Percentiles rank a stretch among this genome's conserved stretches.
phyloP scores from a whole-genome alignment of 2,888 invertebrate species.

The Himalopsyche kuldschensis region DNA sequence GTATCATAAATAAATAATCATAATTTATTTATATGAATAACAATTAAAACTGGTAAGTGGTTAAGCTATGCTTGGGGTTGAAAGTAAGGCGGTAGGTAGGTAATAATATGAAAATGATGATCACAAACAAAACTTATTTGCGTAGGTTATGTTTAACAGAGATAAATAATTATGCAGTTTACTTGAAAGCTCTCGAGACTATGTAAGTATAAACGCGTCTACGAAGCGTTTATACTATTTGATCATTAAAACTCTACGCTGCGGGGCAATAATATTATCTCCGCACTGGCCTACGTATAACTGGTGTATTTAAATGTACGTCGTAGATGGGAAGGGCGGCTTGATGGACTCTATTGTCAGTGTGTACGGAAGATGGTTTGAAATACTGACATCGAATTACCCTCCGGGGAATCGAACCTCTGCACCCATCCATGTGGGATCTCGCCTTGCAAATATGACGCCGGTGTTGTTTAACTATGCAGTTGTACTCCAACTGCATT shows the following conservation, averaged over 20 bases:
- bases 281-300: background rate
- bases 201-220: background rate
- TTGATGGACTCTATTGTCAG: background rate
- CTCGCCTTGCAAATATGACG: background rate
- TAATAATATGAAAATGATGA: background rate
- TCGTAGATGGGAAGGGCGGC: background rate
- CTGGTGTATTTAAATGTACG: background rate
- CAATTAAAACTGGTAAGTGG: too few species aligned
- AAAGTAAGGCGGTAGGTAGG: background rate
- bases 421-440: background rate
- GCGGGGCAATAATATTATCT: background rate
- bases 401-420: background rate
- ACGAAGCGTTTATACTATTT: background rate
- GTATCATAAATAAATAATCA: too few species aligned
- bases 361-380: background rate
- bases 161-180: background rate
- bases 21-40: too few species aligned
- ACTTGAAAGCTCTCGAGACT: background rate
- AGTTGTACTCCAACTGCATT: background rate
- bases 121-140: background rate
- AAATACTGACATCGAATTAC: background rate
- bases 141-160: background rate
- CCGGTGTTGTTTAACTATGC: background rate
- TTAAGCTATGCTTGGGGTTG: background rate
- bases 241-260: conserved; percentile 14